Conservation (phyloP, 2,797 vertebrate species). For the Sebastes oblongus region DNA sequence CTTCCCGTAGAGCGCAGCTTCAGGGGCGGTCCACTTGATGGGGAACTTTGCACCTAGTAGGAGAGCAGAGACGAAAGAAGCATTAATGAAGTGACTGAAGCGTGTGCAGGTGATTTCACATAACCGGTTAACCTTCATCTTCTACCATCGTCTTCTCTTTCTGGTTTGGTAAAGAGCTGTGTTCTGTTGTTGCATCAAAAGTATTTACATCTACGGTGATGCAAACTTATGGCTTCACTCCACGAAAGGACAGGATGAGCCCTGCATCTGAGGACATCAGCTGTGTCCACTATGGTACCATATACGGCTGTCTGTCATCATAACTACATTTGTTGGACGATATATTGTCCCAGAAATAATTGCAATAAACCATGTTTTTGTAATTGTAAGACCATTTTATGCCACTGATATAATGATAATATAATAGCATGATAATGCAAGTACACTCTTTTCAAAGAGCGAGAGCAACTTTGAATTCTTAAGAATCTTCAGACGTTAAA, state of each 20-base stretch:
- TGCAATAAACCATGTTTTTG: not conserved
- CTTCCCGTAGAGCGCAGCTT: conserved; percentile 94
- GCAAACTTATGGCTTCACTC: not conserved
- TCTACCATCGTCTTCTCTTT: not conserved
- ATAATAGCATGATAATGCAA: no score
- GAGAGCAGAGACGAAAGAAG: not conserved
- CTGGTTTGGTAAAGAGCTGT: not conserved
- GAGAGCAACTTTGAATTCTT: no score
- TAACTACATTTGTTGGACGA: not conserved
- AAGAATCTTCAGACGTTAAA: no score
- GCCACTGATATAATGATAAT: no score
- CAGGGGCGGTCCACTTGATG: conserved; percentile 97
- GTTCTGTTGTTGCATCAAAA: not conserved
- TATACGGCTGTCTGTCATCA: not conserved
- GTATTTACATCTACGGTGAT: not conserved
- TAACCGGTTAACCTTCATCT: no score
- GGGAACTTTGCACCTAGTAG: conserved; percentile 94
- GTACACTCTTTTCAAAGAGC: no score
- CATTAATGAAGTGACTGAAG: not conserved
- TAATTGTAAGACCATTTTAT: no score
- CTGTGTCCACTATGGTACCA: not conserved
- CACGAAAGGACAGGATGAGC: no score
- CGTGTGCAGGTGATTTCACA: no score
- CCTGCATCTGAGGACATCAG: not conserved
- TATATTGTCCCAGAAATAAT: not conserved